phyloP scores from a whole-genome alignment of 2,888 invertebrate genomes.

The Neoascia interrupta region DNA sequence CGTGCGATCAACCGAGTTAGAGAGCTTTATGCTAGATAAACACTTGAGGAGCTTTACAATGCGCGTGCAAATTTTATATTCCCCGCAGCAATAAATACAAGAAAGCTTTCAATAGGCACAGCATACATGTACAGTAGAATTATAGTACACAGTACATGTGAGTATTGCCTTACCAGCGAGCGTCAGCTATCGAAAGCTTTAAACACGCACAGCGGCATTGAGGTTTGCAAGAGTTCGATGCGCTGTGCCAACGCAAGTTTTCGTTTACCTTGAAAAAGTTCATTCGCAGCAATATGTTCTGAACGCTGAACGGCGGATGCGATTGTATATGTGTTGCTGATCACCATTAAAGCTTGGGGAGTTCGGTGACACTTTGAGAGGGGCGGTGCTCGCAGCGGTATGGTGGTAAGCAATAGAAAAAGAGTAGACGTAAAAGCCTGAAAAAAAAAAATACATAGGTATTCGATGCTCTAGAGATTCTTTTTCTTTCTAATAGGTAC shows the following conservation, averaged over 20 bases:
- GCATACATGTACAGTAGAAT: too few relatives aligned
- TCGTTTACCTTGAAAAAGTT: slow-evolving; percentile 67
- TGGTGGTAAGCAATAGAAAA: slow-evolving; percentile 25
- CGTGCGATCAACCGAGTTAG: slow-evolving; percentile 25
- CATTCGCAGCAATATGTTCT: slow-evolving; percentile 49
- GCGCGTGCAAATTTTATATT: slow-evolving; percentile 38
- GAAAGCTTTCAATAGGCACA: too few relatives aligned
- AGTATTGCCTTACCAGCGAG: too few relatives aligned
- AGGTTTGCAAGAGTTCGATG: slow-evolving; percentile 68
- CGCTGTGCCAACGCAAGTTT: slow-evolving; percentile 62
- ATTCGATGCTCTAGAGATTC: too few relatives aligned
- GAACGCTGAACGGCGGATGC: slow-evolving; percentile 12
- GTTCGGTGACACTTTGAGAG: background rate
- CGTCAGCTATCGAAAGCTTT: slow-evolving; percentile 22
- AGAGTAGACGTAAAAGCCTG: too few relatives aligned
- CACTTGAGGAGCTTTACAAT: slow-evolving; percentile 27
- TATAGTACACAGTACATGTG: too few relatives aligned
- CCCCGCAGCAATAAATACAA: too few relatives aligned
- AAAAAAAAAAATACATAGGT: too few relatives aligned
- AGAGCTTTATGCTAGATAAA: slow-evolving; percentile 46
- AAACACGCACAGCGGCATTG: slow-evolving; percentile 65
- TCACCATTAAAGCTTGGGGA: slow-evolving; percentile 21
- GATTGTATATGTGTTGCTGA: slow-evolving; percentile 42
- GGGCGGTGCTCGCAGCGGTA: slow-evolving; percentile 5
- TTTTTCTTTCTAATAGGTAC: too few relatives aligned